A percentile compares a stretch with the other conserved stretches of the same genome.
These are phyloP conservation scores for Chrysotoxum bicinctum DNA, from an alignment of 2,888 invertebrate genomes.

Conservation along the genomic window DNA sequence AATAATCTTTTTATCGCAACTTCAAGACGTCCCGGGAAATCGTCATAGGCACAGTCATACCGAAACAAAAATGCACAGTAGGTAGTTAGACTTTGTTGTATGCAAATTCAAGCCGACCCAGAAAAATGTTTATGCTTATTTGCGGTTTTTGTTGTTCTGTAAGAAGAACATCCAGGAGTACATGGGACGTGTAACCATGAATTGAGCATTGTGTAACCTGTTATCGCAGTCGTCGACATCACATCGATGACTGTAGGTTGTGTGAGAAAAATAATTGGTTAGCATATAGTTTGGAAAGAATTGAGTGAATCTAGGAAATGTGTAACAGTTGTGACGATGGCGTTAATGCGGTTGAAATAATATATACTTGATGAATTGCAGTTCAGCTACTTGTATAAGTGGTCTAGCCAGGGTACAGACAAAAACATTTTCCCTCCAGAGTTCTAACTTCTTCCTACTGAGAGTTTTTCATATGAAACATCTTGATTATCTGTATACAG, in stretches of 20 bases:
- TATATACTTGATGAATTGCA: not conserved
- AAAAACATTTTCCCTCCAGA: not conserved
- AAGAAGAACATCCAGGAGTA: conserved; percentile 1
- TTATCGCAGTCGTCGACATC: conserved; percentile 13
- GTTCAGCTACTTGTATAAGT: not conserved
- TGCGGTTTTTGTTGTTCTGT: conserved; percentile 45
- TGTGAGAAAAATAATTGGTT: conserved; percentile 48
- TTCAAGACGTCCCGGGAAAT: conserved; percentile 13
- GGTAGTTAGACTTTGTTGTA: conserved; percentile 48
- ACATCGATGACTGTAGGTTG: not conserved
- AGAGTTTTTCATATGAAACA: too few relatives aligned
- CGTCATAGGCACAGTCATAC: not conserved
- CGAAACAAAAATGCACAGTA: not conserved
- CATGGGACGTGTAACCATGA: conserved; percentile 16
- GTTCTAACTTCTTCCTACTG: too few relatives aligned
- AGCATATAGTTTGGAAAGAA: conserved; percentile 4
- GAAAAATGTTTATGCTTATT: conserved; percentile 62
- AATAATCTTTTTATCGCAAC: conserved; percentile 49
- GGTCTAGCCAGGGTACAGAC: not conserved
- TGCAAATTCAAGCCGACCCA: conserved; percentile 54
- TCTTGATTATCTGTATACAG: too few relatives aligned
- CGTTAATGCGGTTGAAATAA: not conserved
- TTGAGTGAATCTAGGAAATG: conserved; percentile 6
- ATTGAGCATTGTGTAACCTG: conserved; percentile 34
- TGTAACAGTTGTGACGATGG: not conserved